Percentiles rank a stretch among this genome's conserved stretches.
Conservation (phyloP, 2,888 invertebrate genomes). For the Ornithoptera priamus region DNA sequence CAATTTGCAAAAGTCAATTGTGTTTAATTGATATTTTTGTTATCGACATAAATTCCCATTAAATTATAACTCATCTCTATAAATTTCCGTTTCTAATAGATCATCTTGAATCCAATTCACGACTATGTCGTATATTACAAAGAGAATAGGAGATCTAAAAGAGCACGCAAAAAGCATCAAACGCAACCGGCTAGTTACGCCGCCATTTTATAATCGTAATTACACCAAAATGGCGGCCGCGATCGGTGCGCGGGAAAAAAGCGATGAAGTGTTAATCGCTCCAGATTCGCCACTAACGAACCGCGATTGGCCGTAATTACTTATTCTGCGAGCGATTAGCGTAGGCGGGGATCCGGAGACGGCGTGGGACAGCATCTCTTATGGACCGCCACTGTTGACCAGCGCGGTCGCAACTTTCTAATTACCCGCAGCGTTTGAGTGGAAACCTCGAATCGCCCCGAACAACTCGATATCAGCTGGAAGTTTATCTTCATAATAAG, state of each 20-base stretch:
- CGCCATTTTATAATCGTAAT: constrained; percentile 63
- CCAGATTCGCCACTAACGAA: constrained; percentile 67
- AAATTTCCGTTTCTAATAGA: too few relatives aligned
- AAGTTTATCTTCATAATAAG: too few relatives aligned
- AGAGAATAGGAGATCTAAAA: too few relatives aligned
- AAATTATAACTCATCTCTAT: too few relatives aligned
- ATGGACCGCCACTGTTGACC: neutral
- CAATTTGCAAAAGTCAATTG: too few relatives aligned
- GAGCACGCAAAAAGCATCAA: constrained; percentile 13
- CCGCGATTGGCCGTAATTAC: constrained; percentile 67
- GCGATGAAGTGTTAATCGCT: constrained; percentile 63
- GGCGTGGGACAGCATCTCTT: constrained; percentile 37
- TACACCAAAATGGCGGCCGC: constrained; percentile 63
- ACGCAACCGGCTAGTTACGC: constrained; percentile 48
- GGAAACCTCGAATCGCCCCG: neutral
- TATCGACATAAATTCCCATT: too few relatives aligned
- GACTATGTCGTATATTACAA: too few relatives aligned
- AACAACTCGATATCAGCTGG: too few relatives aligned
- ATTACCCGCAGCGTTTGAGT: neutral
- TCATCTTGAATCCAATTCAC: too few relatives aligned
- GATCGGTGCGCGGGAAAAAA: constrained; percentile 54
- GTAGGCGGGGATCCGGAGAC: neutral
- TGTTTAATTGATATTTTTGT: too few relatives aligned
- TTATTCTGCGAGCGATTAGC: constrained; percentile 32
- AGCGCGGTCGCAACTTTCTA: neutral